Base-by-base conservation (phyloP, 2,888 invertebrate genomes). In the Morpho deidamia region DNA sequence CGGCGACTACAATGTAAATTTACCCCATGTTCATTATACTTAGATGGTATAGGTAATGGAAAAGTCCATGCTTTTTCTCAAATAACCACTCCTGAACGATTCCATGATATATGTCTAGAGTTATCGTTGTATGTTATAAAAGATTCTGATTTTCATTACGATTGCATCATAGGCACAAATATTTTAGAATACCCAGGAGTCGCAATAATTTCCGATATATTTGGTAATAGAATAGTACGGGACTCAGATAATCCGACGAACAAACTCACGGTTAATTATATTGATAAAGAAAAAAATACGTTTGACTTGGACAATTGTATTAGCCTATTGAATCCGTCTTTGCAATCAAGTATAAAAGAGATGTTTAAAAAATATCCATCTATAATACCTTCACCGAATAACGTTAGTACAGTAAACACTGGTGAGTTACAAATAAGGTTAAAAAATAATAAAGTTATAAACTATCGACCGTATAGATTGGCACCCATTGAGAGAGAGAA, bases 401-500 rank as follows among this genome's bases (percentile, higher is more conserved):
- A 49, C 7, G 35, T 44, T 14, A 50, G 62, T 2, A 49, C 42
- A 14, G 63, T 62, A 7, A 44, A 48, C 10, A 64, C 61, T 7
- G 63, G 63, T 23, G 51, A 63, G 50, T 33, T 64, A 32, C 39
- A 37, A 7, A 42, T 66, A n/a, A 49, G 52, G 23, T 51, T 63
- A 53, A 64, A 62, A 50, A 43, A 44, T 0, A 42, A 64, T 44
- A 37, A 58, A 8, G 11, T 47, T 49, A 63, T 65, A 44, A 38
- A 61, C 53, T 64, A 63, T 38, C 46, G 62, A 0, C 64, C 64
- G 1, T 67, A 67, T 56, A 52, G 63, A 8, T 46, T 67, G 41
- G 58, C 65, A 2, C 44, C 51, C 3, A 39, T 44, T 9, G 40
- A 51, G 11, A 51, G 44, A 10, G 59, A 62, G 10, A 63, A 58